A percentile compares a stretch with the other conserved stretches of the same genome.
Conservation (phyloP, 2,888 invertebrate species). For the Nysson spinosus region DNA sequence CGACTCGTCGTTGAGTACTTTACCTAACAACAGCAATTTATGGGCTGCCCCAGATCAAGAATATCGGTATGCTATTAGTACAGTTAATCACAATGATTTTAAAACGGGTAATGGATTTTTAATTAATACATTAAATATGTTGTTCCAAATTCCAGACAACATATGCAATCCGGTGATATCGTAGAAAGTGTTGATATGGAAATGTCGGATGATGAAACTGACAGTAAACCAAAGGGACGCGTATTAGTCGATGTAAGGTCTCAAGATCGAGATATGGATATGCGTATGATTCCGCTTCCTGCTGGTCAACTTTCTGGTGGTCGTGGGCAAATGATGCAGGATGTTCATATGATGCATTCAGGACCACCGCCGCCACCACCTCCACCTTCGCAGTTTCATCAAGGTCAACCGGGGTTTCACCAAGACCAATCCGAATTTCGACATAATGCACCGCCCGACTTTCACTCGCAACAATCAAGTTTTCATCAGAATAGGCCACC, state of each 20-base stretch:
- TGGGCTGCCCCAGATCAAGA: slow-evolving; percentile 75
- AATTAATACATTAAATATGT: slow-evolving; percentile 5
- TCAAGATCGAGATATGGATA: slow-evolving; percentile 74
- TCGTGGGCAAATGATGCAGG: slow-evolving; percentile 56
- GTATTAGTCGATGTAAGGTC: slow-evolving; percentile 71
- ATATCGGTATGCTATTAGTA: slow-evolving; percentile 68
- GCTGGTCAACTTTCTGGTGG: slow-evolving; percentile 52
- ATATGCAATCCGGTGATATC: slow-evolving; percentile 80
- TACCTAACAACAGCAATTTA: slow-evolving; percentile 62
- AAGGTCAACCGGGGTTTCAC: slow-evolving; percentile 56
- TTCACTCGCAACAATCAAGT: slow-evolving; percentile 62
- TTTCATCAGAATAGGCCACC: slow-evolving; percentile 62
- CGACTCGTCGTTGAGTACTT: slow-evolving; percentile 56
- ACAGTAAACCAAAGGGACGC: slow-evolving; percentile 69
- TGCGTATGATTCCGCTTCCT: slow-evolving; percentile 73
- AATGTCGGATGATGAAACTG: slow-evolving; percentile 87
- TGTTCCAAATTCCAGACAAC: slow-evolving; percentile 47
- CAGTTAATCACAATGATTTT: neutral
- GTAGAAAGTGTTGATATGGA: slow-evolving; percentile 92
- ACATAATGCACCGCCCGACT: slow-evolving; percentile 46
- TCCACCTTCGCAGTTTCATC: slow-evolving; percentile 63
- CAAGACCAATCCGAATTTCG: slow-evolving; percentile 60
- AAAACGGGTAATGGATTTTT: neutral
- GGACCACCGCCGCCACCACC: slow-evolving; percentile 67
- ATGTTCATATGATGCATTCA: slow-evolving; percentile 54